These are phyloP conservation scores for Gisinianus flammeolus DNA, from an alignment of 2,888 invertebrate species.

Conservation along the genomic window DNA sequence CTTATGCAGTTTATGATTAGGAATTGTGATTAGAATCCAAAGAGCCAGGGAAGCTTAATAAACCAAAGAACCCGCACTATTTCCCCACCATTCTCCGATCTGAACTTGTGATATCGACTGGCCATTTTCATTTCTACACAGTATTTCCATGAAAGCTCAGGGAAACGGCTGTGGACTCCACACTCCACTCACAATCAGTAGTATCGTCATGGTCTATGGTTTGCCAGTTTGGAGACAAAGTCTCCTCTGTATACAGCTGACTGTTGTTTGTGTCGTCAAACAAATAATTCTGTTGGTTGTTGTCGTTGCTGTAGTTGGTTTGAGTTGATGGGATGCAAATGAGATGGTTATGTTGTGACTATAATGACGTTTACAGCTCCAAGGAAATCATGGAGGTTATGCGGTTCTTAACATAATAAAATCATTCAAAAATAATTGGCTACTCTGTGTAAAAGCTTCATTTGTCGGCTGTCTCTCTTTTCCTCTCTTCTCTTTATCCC, in stretches of 20 bases:
- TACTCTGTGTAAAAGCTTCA: no score
- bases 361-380: conserved; percentile 16
- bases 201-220: neutral
- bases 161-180: neutral
- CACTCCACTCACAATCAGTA: neutral
- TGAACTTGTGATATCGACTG: neutral
- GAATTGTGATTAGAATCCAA: neutral
- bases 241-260: no score
- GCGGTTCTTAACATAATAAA: neutral
- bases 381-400: conserved; percentile 6
- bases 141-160: neutral
- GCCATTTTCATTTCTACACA: neutral
- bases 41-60: neutral
- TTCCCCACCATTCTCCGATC: neutral
- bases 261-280: no score
- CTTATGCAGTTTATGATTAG: neutral
- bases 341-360: conserved; percentile 10
- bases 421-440: conserved; percentile 1
- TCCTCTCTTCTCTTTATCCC: neutral
- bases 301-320: neutral
- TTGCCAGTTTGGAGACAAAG: neutral
- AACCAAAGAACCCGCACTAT: neutral
- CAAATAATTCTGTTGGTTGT: neutral
- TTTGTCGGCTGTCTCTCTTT: neutral
- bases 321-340: conserved; percentile 21